Percentiles rank a stretch among this genome's conserved stretches.
phyloP scores from a whole-genome alignment of 2,888 invertebrate species.

The Parnassius mnemosyne region DNA sequence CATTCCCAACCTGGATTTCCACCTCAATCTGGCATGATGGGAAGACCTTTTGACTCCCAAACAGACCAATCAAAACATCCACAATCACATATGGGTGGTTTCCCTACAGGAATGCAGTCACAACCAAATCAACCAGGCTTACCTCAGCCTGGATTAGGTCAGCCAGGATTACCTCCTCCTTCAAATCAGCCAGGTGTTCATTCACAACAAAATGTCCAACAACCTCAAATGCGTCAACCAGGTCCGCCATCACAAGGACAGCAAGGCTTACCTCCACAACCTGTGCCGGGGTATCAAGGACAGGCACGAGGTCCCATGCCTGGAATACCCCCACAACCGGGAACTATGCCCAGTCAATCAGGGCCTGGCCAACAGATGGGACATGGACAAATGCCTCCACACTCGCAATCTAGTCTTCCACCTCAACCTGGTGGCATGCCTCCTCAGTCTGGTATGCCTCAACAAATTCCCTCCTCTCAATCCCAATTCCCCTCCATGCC shows the following conservation, averaged over 20 bases:
- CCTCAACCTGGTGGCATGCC: constrained; percentile 28
- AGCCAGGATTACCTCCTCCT: background rate
- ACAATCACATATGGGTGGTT: background rate
- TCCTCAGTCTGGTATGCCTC: constrained; percentile 38
- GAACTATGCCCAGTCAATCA: background rate
- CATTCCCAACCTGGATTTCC: constrained; percentile 39
- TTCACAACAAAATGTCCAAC: background rate
- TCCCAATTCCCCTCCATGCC: constrained; percentile 43
- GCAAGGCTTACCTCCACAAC: background rate
- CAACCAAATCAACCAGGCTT: background rate
- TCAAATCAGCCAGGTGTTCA: background rate
- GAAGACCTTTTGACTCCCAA: constrained; percentile 26
- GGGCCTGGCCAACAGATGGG: background rate
- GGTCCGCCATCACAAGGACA: background rate
- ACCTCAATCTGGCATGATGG: constrained; percentile 32
- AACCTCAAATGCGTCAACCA: background rate
- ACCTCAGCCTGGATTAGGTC: background rate
- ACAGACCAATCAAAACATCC: constrained; percentile 15
- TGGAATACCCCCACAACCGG: background rate
- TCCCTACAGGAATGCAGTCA: background rate
- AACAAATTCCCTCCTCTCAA: constrained; percentile 36
- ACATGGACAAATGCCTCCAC: constrained; percentile 36
- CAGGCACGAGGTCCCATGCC: background rate
- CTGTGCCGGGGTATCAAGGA: background rate
- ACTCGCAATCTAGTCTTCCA: constrained; percentile 29